phyloP scores from a whole-genome alignment of 35 echinoderm and acorn worm genomes.

The Apostichopus parvimensis region DNA sequence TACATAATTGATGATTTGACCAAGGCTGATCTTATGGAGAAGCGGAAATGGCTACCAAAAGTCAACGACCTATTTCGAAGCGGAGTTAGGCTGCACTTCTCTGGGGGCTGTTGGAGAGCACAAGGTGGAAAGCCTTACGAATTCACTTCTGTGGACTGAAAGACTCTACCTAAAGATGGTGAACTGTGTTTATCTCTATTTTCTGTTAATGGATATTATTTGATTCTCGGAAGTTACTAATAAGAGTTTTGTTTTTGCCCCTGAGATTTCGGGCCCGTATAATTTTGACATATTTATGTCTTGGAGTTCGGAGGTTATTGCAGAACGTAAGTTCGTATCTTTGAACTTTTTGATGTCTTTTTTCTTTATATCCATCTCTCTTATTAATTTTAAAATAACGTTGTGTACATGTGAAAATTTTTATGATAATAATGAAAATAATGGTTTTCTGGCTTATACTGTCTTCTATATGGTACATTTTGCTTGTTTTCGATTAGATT shows the following conservation, averaged over 20 bases:
- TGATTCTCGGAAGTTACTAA: background rate
- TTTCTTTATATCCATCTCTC: background rate
- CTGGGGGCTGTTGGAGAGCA: too few relatives aligned
- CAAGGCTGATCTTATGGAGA: too few relatives aligned
- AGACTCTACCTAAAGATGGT: too few relatives aligned
- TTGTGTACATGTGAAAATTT: background rate
- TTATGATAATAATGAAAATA: background rate
- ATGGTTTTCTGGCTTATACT: background rate
- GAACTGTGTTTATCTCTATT: too few relatives aligned
- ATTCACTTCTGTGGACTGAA: too few relatives aligned
- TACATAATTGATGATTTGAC: too few relatives aligned
- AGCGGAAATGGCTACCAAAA: too few relatives aligned
- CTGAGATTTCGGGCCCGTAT: background rate
- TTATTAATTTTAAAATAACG: background rate
- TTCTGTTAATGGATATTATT: background rate
- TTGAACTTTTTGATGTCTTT: background rate
- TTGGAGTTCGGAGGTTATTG: background rate
- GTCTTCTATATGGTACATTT: background rate
- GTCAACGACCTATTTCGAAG: too few relatives aligned
- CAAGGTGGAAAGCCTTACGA: too few relatives aligned
- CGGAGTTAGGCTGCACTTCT: too few relatives aligned
- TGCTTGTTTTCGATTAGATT: background rate
- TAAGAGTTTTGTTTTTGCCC: background rate
- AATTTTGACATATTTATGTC: conserved; percentile 4
- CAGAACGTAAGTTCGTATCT: background rate